These are phyloP conservation scores for Cheilosia pagana DNA, from an alignment of 2,888 invertebrate genomes.

Conservation along the genomic window DNA sequence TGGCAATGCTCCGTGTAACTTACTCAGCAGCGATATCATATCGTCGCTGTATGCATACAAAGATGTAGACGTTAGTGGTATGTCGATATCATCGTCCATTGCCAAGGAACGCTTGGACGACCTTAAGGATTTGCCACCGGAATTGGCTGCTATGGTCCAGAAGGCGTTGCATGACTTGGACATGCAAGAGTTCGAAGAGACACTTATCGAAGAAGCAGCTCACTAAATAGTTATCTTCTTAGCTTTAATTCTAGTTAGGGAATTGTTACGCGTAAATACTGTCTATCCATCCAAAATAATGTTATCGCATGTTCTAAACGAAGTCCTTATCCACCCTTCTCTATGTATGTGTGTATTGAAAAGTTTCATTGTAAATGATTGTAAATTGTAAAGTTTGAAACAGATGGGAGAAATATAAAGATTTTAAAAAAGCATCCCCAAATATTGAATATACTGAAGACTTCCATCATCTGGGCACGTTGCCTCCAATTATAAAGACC, in stretches of 20 bases:
- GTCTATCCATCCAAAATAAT: conserved; percentile 13
- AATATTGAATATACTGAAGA: neutral
- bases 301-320: conserved; percentile 21
- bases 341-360: conserved; percentile 48
- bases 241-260: conserved; percentile 53
- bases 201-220: conserved; percentile 58
- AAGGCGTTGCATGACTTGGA: conserved; percentile 84
- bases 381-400: conserved; percentile 57
- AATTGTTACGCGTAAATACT: conserved; percentile 58
- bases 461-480: neutral
- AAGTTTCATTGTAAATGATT: conserved; percentile 50
- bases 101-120: conserved; percentile 83
- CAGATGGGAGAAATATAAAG: conserved; percentile 40
- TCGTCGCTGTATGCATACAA: conserved; percentile 78
- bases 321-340: conserved; percentile 1
- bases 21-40: conserved; percentile 77
- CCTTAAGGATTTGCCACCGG: conserved; percentile 85
- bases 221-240: conserved; percentile 6
- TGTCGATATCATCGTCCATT: conserved; percentile 79
- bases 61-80: conserved; percentile 37
- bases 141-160: conserved; percentile 86
- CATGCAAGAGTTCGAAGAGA: conserved; percentile 81
- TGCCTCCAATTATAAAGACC: too few species aligned
- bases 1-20: conserved; percentile 76
- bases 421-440: conserved; percentile 34